phyloP scores from a whole-genome alignment of 2,888 invertebrate genomes.

The Volucella inanis region DNA sequence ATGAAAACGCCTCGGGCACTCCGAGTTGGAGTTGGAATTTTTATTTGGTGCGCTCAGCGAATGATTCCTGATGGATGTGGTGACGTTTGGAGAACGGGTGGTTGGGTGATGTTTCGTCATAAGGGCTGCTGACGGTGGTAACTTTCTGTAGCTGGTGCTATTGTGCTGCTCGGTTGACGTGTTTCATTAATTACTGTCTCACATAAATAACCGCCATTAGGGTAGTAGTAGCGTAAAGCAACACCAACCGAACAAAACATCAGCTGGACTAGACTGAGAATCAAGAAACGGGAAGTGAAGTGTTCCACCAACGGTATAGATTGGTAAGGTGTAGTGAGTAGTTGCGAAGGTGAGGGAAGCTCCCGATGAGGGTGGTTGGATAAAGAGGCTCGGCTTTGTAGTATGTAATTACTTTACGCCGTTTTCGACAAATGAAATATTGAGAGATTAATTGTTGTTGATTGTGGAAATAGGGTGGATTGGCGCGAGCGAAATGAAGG shows the following conservation, averaged over 20 bases:
- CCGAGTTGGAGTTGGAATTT: constrained; percentile 31
- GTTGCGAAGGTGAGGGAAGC: neutral
- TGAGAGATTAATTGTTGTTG: constrained; percentile 74
- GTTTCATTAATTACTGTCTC: constrained; percentile 74
- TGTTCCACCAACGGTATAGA: constrained; percentile 16
- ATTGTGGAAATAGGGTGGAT: constrained; percentile 40
- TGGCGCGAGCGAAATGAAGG: constrained; percentile 37
- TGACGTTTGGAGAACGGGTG: constrained; percentile 33
- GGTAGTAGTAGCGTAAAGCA: constrained; percentile 22
- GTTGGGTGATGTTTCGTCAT: neutral
- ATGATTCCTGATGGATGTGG: constrained; percentile 67
- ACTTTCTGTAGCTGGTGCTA: constrained; percentile 19
- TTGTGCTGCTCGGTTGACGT: constrained; percentile 56
- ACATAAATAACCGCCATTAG: constrained; percentile 74
- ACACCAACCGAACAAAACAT: constrained; percentile 28
- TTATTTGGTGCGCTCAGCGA: constrained; percentile 38
- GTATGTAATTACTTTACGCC: constrained; percentile 68
- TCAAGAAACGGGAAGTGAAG: constrained; percentile 13
- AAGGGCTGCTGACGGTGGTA: neutral
- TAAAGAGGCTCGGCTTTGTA: constrained; percentile 47
- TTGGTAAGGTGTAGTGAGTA: neutral
- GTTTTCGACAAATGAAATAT: constrained; percentile 74
- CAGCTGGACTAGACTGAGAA: constrained; percentile 55
- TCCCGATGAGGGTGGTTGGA: constrained; percentile 3
- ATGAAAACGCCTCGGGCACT: neutral